phyloP scores from a whole-genome alignment of 1,140 invertebrate genomes.

The Stenopsyche tienmushanensis region DNA sequence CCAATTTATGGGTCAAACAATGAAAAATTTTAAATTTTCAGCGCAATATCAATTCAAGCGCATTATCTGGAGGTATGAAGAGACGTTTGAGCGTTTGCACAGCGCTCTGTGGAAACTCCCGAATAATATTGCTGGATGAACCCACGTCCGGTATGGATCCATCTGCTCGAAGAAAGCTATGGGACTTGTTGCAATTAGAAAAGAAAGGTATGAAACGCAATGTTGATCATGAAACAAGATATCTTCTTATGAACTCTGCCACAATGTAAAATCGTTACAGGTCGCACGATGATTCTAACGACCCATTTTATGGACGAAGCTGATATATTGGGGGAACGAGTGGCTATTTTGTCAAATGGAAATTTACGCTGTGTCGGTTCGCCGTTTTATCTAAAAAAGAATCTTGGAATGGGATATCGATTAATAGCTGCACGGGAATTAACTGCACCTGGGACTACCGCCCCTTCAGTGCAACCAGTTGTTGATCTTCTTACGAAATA shows the following conservation, averaged over 20 bases:
- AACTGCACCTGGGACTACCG: conserved; percentile 5
- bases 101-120: conserved; percentile 69
- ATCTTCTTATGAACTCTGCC: conserved; percentile 38
- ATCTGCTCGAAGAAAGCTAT: conserved; percentile 81
- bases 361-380: conserved; percentile 79
- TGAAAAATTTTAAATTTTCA: conserved; percentile 8
- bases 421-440: conserved; percentile 22
- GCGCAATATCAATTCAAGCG: conserved; percentile 41
- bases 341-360: conserved; percentile 86
- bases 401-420: conserved; percentile 34
- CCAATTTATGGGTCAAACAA: neutral
- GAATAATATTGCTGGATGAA: conserved; percentile 83
- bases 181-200: conserved; percentile 75
- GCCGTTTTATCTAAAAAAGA: conserved; percentile 80
- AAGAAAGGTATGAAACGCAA: conserved; percentile 46
- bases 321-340: conserved; percentile 89
- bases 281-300: conserved; percentile 82
- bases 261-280: conserved; percentile 43
- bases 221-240: neutral
- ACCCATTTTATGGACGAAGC: conserved; percentile 99
- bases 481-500: conserved; percentile 22
- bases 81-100: conserved; percentile 77
- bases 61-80: conserved; percentile 86
- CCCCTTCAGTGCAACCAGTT: conserved; percentile 15
- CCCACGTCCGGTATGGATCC: conserved; percentile 96